Conservation (phyloP, 1,140 invertebrate species). For the Drosophila athabasca region DNA sequence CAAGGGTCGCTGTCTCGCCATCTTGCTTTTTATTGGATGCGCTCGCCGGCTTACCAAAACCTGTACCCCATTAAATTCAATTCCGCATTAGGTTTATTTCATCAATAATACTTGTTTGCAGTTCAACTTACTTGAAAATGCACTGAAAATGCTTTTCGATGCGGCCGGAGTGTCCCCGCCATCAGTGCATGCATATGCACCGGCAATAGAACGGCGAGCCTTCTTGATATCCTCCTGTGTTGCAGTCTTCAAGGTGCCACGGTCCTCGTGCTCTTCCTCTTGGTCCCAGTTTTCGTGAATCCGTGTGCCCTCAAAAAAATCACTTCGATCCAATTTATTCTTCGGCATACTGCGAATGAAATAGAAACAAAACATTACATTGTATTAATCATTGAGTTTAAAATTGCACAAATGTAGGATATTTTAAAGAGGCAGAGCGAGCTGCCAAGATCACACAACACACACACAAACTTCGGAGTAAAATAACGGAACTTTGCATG, state of each 20-base stretch:
- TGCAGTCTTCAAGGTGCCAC: slow-evolving; percentile 89
- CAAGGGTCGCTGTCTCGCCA: background rate
- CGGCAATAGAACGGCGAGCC: slow-evolving; percentile 87
- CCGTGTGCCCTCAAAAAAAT: too few species aligned
- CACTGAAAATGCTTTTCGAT: slow-evolving; percentile 87
- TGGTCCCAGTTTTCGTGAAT: slow-evolving; percentile 96
- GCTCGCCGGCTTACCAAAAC: slow-evolving; percentile 50
- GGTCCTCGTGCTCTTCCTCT: slow-evolving; percentile 92
- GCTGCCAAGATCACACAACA: too few species aligned
- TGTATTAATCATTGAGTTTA: too few species aligned
- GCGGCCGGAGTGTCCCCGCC: slow-evolving; percentile 64
- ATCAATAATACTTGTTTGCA: background rate
- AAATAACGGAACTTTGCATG: too few species aligned
- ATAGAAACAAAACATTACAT: too few species aligned
- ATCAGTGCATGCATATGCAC: slow-evolving; percentile 42
- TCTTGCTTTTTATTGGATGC: background rate
- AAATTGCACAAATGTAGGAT: too few species aligned
- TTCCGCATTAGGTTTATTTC: too few species aligned
- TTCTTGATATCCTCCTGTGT: slow-evolving; percentile 89
- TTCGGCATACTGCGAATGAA: too few species aligned
- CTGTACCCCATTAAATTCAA: slow-evolving; percentile 19
- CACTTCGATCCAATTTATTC: too few species aligned
- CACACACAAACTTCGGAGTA: too few species aligned
- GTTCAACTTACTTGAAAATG: slow-evolving; percentile 85
- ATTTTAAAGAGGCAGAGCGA: too few species aligned